Conservation (phyloP, 2,888 invertebrate species). For the Apotomis capreana region DNA sequence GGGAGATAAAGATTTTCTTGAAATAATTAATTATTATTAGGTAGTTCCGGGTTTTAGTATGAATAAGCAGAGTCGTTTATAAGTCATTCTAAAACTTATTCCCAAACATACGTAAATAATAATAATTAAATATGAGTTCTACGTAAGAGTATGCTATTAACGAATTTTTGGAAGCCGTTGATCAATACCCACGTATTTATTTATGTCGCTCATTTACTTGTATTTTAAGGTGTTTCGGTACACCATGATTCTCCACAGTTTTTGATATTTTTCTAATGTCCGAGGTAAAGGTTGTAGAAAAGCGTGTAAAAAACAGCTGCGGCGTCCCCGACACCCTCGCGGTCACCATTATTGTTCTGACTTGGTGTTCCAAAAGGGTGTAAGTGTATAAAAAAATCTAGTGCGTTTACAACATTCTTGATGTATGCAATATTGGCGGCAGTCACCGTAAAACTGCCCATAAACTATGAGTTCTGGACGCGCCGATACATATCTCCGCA, state of each 20-base stretch:
- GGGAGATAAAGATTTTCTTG: background rate
- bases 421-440: conserved; percentile 51
- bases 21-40: no score
- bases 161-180: no score
- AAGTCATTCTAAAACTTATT: no score
- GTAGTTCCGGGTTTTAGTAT: no score
- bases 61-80: no score
- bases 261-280: conserved; percentile 54
- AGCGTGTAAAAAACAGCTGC: conserved; percentile 86
- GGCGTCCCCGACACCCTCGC: conserved; percentile 72
- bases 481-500: conserved; percentile 62
- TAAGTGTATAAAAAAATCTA: conserved; percentile 1
- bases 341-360: conserved; percentile 70
- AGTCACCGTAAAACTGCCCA: conserved; percentile 73
- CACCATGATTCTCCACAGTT: conserved; percentile 45
- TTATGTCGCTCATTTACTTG: no score
- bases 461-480: conserved; percentile 61
- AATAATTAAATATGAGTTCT: no score
- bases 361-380: conserved; percentile 1
- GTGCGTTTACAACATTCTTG: conserved; percentile 21
- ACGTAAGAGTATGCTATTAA: no score
- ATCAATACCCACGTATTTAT: no score
- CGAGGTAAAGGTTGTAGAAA: conserved; percentile 70
- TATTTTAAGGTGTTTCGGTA: background rate
- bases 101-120: no score